phyloP scores from a whole-genome alignment of 1,140 invertebrate species.

The Cydia strobilella region DNA sequence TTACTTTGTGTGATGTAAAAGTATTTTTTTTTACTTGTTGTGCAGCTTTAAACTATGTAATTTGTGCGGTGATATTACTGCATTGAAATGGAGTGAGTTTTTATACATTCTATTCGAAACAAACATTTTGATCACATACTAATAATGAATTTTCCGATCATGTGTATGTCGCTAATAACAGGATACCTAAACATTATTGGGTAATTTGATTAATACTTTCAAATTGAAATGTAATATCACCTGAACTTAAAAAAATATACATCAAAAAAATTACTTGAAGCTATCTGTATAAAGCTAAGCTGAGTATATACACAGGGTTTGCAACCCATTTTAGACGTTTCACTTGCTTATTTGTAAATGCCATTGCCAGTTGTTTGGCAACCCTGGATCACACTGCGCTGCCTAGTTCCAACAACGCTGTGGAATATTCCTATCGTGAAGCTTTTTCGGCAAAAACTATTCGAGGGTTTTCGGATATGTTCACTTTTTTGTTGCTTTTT shows the following conservation, averaged over 20 bases:
- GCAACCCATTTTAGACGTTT: neutral
- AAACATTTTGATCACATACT: no score
- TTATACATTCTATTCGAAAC: no score
- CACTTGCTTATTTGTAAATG: neutral
- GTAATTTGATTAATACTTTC: no score
- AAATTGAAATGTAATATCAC: no score
- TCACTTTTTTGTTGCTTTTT: neutral
- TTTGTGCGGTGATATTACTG: neutral
- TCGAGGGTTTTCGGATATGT: conserved; percentile 2
- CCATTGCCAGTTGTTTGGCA: neutral
- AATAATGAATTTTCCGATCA: no score
- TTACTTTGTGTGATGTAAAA: conserved; percentile 3
- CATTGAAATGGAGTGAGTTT: no score
- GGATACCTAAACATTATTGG: no score
- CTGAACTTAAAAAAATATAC: no score
- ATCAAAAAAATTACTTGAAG: no score
- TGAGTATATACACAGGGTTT: neutral
- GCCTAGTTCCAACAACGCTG: conserved; percentile 19
- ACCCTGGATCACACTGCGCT: conserved; percentile 16
- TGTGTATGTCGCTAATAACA: no score
- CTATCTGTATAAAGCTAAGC: no score
- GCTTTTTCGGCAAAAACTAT: conserved; percentile 27
- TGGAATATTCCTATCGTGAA: conserved; percentile 30
- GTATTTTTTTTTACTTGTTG: neutral
- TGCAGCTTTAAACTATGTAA: neutral